Conservation (phyloP, 2,888 invertebrate species). For the Eupithecia subfuscata region DNA sequence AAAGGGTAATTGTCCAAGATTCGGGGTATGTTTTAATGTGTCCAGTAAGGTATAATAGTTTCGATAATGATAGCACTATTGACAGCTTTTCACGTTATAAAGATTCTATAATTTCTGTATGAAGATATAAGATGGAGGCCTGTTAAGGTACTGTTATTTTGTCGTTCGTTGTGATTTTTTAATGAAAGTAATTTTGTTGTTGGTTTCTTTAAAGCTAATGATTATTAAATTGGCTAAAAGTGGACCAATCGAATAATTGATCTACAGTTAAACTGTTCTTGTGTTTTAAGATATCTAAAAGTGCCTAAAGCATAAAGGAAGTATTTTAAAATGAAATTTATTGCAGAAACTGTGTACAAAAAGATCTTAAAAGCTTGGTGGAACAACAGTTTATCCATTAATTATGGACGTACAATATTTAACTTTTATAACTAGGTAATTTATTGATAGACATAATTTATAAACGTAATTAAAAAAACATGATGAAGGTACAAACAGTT, state of each 20-base stretch:
- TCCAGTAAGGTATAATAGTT: constrained; percentile 65
- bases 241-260: neutral
- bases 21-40: constrained; percentile 66
- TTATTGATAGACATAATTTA: no score
- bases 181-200: constrained; percentile 18
- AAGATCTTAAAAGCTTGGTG: no score
- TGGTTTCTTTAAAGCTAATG: constrained; percentile 11
- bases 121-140: constrained; percentile 38
- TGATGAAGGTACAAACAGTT: no score
- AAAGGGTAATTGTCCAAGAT: constrained; percentile 75
- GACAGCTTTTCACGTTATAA: constrained; percentile 38
- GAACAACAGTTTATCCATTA: no score
- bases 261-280: neutral
- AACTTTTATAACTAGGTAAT: no score
- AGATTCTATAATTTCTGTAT: constrained; percentile 36
- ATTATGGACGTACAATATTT: no score
- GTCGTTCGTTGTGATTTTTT: constrained; percentile 13
- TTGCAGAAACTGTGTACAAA: no score
- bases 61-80: constrained; percentile 35
- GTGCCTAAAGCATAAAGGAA: no score
- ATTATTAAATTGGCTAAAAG: neutral
- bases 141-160: constrained; percentile 33
- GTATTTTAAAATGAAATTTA: no score
- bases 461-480: no score
- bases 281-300: neutral